phyloP scores from a whole-genome alignment of 2,113 vertebrate species.

The Petrocephalus zakoni region DNA sequence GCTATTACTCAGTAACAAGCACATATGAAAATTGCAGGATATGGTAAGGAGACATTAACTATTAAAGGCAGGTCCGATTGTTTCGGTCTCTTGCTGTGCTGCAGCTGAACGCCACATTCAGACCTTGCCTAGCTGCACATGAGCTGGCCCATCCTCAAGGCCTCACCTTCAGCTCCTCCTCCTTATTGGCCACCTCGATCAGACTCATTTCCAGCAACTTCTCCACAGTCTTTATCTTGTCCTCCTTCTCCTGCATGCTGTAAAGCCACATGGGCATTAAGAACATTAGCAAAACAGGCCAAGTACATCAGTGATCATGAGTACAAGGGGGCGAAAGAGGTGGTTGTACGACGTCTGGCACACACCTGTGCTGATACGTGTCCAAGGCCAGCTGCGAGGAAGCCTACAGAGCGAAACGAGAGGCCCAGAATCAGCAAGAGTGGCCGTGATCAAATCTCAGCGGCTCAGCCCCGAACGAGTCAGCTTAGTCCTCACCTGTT shows the following conservation, averaged over 20 bases:
- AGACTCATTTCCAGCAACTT: constrained; percentile 82
- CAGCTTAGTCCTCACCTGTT: constrained; percentile 66
- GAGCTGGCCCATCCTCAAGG: background rate
- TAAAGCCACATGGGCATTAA: constrained; percentile 3
- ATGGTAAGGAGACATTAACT: background rate
- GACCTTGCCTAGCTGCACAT: background rate
- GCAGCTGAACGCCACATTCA: background rate
- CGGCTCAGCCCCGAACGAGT: too few species aligned
- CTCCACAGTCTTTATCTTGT: constrained; percentile 88
- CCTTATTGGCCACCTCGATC: constrained; percentile 91
- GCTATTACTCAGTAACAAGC: background rate
- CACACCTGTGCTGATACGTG: constrained; percentile 62
- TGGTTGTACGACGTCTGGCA: background rate
- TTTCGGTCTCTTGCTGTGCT: background rate
- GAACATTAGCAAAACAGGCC: background rate
- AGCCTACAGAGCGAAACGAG: constrained; percentile 37
- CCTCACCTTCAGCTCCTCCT: constrained; percentile 84
- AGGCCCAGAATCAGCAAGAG: background rate
- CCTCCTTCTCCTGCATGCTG: constrained; percentile 78
- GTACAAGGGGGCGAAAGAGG: background rate
- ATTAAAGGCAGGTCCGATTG: background rate
- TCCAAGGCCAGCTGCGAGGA: constrained; percentile 58
- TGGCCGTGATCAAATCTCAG: background rate
- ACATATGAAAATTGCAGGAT: background rate
- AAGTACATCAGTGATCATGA: background rate